A percentile compares a stretch with the other conserved stretches of the same genome.
These are phyloP conservation scores for Onthophagus taurus DNA, from an alignment of 1,140 invertebrate genomes.

Conservation along the genomic window DNA sequence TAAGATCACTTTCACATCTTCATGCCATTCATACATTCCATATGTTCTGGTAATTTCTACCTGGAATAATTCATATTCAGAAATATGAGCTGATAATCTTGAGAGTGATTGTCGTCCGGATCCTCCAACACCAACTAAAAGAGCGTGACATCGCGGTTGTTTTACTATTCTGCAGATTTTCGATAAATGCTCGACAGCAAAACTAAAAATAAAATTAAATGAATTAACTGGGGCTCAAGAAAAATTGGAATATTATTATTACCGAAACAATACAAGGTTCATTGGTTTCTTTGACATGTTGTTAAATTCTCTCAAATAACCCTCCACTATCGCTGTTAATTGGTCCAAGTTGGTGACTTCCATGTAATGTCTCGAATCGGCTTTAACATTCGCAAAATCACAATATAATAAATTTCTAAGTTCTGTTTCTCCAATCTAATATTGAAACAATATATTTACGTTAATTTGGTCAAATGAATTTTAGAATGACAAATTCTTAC, in stretches of 20 bases:
- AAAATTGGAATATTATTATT: constrained; percentile 15
- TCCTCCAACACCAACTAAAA: constrained; percentile 84
- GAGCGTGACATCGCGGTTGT: constrained; percentile 76
- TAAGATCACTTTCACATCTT: constrained; percentile 78
- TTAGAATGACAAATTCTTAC: not conserved
- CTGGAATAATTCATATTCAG: constrained; percentile 86
- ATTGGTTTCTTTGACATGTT: constrained; percentile 96
- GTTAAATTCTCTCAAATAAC: constrained; percentile 86
- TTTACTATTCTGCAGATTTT: constrained; percentile 85
- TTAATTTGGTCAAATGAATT: not conserved
- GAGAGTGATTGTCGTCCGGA: constrained; percentile 87
- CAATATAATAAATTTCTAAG: constrained; percentile 86
- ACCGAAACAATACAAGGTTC: constrained; percentile 91
- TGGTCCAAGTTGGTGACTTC: constrained; percentile 79
- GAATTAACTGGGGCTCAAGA: no score
- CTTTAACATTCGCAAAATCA: constrained; percentile 91
- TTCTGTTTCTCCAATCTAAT: constrained; percentile 64
- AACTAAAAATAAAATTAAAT: constrained; percentile 45
- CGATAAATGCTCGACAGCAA: constrained; percentile 90
- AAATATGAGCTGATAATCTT: constrained; percentile 82
- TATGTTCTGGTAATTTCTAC: constrained; percentile 87
- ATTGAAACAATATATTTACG: constrained; percentile 7
- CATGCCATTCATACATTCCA: constrained; percentile 75
- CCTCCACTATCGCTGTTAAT: constrained; percentile 77
- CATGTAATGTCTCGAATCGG: constrained; percentile 77